Conservation (phyloP, 2,888 invertebrate genomes). For the Xestia rhomboidea region DNA sequence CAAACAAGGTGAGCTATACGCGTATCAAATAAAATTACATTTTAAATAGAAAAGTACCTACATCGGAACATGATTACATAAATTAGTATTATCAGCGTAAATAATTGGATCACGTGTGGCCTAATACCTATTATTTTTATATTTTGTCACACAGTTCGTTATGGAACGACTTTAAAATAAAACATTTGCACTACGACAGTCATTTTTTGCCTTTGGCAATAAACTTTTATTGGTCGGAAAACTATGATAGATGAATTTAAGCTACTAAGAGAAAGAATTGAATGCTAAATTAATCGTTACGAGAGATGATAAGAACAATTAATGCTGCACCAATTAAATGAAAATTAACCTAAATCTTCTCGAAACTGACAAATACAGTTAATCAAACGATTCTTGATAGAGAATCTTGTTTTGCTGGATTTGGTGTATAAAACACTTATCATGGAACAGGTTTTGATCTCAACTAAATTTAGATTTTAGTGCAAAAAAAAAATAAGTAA, state of each 20-base stretch:
- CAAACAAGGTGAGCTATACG: constrained; percentile 3
- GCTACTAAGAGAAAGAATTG: background rate
- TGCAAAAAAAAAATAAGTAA: constrained; percentile 27
- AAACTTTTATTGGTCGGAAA: background rate
- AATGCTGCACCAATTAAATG: background rate
- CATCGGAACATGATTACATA: constrained; percentile 30
- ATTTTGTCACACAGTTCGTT: constrained; percentile 38
- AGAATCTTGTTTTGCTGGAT: constrained; percentile 21
- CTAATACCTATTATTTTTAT: constrained; percentile 24
- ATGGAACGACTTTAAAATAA: constrained; percentile 12
- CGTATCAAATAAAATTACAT: constrained; percentile 38
- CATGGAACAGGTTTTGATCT: constrained; percentile 30
- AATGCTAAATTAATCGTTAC: background rate
- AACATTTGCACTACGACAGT: background rate
- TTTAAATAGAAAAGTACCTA: constrained; percentile 20
- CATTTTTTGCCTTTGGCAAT: background rate
- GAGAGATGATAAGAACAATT: background rate
- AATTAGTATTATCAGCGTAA: constrained; percentile 55
- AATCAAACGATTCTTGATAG: background rate
- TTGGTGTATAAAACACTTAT: constrained; percentile 3
- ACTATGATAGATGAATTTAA: background rate
- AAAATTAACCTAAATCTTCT: background rate
- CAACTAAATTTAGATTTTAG: constrained; percentile 23
- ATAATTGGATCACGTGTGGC: constrained; percentile 40
- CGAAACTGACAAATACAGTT: background rate